A percentile compares a stretch with the other conserved stretches of the same genome.
Conservation (phyloP, 2,113 vertebrate species). For the Laticauda laticaudata region DNA sequence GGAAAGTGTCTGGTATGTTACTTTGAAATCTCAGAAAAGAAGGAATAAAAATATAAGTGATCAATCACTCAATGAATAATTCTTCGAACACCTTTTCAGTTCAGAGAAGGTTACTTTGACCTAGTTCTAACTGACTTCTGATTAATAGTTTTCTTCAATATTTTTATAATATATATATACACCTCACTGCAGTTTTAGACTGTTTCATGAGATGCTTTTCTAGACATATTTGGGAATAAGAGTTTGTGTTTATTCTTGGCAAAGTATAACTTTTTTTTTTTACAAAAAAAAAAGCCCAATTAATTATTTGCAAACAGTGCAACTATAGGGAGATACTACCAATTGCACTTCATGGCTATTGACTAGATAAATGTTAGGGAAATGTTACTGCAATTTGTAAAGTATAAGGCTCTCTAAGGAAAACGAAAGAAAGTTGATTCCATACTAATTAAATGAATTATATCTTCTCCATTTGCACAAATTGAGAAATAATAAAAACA, state of each 20-base stretch:
- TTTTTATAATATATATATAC: not conserved
- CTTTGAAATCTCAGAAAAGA: not conserved
- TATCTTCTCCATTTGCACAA: slow-evolving; percentile 6
- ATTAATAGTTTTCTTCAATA: not conserved
- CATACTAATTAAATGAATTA: slow-evolving; percentile 20
- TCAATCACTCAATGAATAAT: not conserved
- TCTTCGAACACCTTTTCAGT: not conserved
- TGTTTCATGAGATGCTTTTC: not conserved
- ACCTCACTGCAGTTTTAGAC: not conserved
- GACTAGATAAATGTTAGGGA: slow-evolving; percentile 10
- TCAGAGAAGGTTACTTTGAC: not conserved
- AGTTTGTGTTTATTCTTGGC: not conserved
- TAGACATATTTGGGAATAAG: not conserved
- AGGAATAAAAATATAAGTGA: not conserved
- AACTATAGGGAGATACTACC: not conserved
- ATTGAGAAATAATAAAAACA: slow-evolving; percentile 14
- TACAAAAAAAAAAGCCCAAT: not conserved
- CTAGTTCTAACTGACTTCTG: not conserved
- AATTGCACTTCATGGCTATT: slow-evolving; percentile 24
- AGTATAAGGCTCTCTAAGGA: not conserved
- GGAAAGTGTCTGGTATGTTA: not conserved
- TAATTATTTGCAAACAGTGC: slow-evolving; percentile 15
- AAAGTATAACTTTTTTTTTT: not conserved
- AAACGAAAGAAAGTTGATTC: not conserved
- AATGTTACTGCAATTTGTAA: slow-evolving; percentile 7